Evolutionary conservation across 2,797 vertebrate species (phyloP).

Genomic region (Acrossocheilus fasciatus): DNA sequence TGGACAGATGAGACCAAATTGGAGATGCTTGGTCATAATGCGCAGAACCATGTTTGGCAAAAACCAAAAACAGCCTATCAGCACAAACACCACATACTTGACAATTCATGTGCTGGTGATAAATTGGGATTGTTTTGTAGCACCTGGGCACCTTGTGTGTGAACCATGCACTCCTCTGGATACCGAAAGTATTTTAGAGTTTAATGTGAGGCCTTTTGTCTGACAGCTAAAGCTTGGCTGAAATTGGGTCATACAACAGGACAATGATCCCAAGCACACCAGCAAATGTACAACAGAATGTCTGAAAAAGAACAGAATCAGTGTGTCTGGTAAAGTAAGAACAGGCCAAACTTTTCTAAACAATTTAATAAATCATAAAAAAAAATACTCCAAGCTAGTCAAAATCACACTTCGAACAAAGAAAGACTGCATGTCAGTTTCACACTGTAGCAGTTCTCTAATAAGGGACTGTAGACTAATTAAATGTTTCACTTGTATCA

Average conservation of each 20-base stretch:
- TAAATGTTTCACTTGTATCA: slow-evolving; percentile 12
- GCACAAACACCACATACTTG: no score
- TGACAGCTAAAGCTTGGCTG: no score
- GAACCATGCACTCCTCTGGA: no score
- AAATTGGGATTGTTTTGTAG: no score
- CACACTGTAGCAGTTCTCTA: not conserved
- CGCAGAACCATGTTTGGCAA: no score
- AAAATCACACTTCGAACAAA: slow-evolving; percentile 9
- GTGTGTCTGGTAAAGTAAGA: not conserved
- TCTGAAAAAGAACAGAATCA: not conserved
- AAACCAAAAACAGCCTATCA: no score
- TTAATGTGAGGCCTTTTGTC: no score
- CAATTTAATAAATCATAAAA: not conserved
- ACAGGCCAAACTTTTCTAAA: not conserved
- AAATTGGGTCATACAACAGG: not conserved
- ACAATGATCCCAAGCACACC: not conserved
- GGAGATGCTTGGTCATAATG: no score
- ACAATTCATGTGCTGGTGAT: no score
- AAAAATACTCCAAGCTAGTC: not conserved
- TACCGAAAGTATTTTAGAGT: no score
- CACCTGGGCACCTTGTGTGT: no score
- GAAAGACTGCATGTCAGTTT: not conserved
- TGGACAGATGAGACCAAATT: no score
- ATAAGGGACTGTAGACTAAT: slow-evolving; percentile 27
- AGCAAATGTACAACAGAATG: not conserved